These are phyloP conservation scores for Maniola jurtina DNA, from an alignment of 1,140 invertebrate genomes.

Conservation along the genomic window DNA sequence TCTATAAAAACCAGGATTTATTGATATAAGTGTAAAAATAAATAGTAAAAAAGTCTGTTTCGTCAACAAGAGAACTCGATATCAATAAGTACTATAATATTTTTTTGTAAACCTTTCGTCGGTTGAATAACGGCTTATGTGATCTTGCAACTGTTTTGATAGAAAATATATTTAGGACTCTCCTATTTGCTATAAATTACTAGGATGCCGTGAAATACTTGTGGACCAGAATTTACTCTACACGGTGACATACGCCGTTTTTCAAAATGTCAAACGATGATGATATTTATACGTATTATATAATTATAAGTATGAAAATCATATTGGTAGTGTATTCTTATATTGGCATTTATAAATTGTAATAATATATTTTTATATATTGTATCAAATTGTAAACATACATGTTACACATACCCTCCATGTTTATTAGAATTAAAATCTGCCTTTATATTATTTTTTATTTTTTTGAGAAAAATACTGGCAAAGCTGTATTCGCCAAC, in stretches of 20 bases:
- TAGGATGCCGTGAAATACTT: too few species aligned
- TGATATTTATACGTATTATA: background rate
- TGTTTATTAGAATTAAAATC: background rate
- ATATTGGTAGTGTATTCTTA: background rate
- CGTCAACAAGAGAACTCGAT: background rate
- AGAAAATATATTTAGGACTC: too few species aligned
- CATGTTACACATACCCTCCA: background rate
- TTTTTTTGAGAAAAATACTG: too few species aligned
- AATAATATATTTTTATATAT: slow-evolving; percentile 11
- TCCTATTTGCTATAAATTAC: background rate
- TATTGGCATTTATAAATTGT: slow-evolving; percentile 3
- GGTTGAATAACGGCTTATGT: background rate
- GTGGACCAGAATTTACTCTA: background rate
- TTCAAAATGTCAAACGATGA: slow-evolving; percentile 1
- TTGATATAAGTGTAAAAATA: too few species aligned
- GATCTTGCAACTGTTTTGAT: background rate
- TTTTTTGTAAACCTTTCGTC: background rate
- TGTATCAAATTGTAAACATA: background rate
- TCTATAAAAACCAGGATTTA: too few species aligned
- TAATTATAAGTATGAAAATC: background rate
- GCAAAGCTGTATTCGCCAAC: too few species aligned
- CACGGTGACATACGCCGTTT: background rate
- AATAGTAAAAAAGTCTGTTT: background rate
- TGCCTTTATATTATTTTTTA: too few species aligned
- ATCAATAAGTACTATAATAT: background rate